phyloP scores from a whole-genome alignment of 2,113 vertebrate genomes.

The Brachypodius melanocephalos region DNA sequence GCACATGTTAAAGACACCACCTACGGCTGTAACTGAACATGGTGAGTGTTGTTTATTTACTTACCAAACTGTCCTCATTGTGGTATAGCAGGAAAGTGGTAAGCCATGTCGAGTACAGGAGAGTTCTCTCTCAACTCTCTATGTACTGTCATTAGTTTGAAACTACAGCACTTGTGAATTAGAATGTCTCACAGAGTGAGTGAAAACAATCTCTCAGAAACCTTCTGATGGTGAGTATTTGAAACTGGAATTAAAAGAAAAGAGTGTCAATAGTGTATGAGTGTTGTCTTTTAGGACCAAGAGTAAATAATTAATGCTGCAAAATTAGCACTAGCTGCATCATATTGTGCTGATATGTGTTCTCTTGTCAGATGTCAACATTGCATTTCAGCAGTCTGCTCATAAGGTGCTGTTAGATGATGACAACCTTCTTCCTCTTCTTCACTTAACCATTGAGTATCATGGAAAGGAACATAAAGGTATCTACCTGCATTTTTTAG shows the following conservation, averaged over 20 bases:
- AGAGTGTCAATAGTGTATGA: background rate
- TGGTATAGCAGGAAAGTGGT: background rate
- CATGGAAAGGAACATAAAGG: conserved; percentile 95
- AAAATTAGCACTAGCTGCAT: background rate
- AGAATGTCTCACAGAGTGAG: background rate
- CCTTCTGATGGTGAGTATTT: background rate
- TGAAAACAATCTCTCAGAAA: background rate
- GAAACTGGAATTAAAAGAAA: background rate
- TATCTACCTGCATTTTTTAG: conserved; percentile 48
- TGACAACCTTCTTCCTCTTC: conserved; percentile 92
- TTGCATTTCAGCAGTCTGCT: conserved; percentile 96
- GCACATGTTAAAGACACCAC: conserved; percentile 94
- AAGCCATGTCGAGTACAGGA: background rate
- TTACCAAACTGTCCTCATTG: background rate
- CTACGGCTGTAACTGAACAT: conserved; percentile 93
- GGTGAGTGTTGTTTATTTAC: conserved; percentile 73
- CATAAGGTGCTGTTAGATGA: conserved; percentile 95
- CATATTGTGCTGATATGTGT: background rate
- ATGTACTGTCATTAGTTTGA: background rate
- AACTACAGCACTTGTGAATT: background rate
- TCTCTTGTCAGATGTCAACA: conserved; percentile 86
- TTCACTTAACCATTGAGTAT: conserved; percentile 92
- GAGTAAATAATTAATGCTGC: background rate
- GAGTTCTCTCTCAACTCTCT: background rate
- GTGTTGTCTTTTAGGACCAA: background rate